Percentiles rank a stretch among this genome's conserved stretches.
These are phyloP conservation scores for Brachynemurus nebulosus DNA, from an alignment of 2,888 invertebrate species.

Conservation along the genomic window DNA sequence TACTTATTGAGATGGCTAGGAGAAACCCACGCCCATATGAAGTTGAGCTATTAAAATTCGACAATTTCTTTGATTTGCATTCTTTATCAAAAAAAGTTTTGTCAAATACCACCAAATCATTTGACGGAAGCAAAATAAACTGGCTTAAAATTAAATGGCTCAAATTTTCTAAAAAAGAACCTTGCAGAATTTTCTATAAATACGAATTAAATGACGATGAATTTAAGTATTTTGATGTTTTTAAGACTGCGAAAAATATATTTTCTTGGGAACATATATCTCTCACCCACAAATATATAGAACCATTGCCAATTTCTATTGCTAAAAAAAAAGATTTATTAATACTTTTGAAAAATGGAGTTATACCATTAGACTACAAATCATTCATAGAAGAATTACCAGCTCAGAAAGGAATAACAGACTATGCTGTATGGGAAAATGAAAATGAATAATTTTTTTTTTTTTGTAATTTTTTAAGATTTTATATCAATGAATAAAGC, in stretches of 20 bases:
- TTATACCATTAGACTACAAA: slow-evolving; percentile 7
- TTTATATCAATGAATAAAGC: no score
- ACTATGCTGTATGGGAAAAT: no score
- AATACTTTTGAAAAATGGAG: neutral
- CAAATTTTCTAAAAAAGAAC: slow-evolving; percentile 12
- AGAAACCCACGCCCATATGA: no score
- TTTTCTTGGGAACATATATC: neutral
- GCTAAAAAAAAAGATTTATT: slow-evolving; percentile 4
- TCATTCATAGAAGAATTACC: neutral
- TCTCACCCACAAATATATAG: slow-evolving; percentile 4
- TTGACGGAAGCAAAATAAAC: slow-evolving; percentile 10
- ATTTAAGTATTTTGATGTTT: slow-evolving; percentile 3
- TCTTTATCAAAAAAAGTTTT: slow-evolving; percentile 8
- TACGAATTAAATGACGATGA: slow-evolving; percentile 8
- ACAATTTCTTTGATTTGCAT: slow-evolving; percentile 11
- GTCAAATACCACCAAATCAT: slow-evolving; percentile 8
- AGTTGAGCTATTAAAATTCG: no score
- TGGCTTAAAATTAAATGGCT: slow-evolving; percentile 15
- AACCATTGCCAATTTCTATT: slow-evolving; percentile 1
- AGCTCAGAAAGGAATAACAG: neutral
- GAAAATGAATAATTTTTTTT: no score
- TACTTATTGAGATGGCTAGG: slow-evolving; percentile 12
- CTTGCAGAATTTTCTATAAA: slow-evolving; percentile 11
- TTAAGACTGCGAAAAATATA: no score
- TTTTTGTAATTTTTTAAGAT: no score